Evolutionary conservation across 2,888 invertebrate genomes (phyloP).

Genomic region (Idaea dimidiata): DNA sequence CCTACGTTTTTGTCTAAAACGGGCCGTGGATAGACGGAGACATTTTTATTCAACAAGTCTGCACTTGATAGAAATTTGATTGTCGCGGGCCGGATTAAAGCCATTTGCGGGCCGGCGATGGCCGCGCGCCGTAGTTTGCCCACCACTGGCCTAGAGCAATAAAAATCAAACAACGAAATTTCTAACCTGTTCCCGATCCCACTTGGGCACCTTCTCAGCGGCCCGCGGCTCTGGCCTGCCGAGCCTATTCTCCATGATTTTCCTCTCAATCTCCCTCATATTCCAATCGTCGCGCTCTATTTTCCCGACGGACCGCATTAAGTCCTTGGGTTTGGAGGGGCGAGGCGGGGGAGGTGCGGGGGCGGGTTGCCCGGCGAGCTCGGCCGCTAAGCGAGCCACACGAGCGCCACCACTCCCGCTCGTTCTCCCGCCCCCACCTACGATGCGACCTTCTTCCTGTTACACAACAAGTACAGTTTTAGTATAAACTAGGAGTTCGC

Average conservation of each 20-base stretch:
- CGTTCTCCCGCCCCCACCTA: slow-evolving; percentile 55
- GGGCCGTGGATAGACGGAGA: too few species aligned
- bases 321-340: slow-evolving; percentile 88
- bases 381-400: slow-evolving; percentile 83
- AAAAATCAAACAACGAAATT: too few species aligned
- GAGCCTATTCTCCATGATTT: slow-evolving; percentile 89
- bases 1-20: too few species aligned
- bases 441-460: slow-evolving; percentile 66
- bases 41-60: too few species aligned
- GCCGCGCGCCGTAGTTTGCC: too few species aligned
- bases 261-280: slow-evolving; percentile 93
- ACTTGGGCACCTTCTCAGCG: slow-evolving; percentile 92
- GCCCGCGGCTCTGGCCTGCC: slow-evolving; percentile 81
- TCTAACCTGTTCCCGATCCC: slow-evolving; percentile 90
- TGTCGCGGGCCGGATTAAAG: too few species aligned
- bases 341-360: slow-evolving; percentile 80
- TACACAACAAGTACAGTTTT: slow-evolving; percentile 7
- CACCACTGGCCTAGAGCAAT: too few species aligned
- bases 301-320: slow-evolving; percentile 92
- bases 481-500: too few species aligned
- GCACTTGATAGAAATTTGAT: too few species aligned
- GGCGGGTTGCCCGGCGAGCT: slow-evolving; percentile 83
- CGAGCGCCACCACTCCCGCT: slow-evolving; percentile 54
- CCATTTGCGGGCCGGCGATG: too few species aligned
- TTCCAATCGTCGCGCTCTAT: slow-evolving; percentile 96